Percentiles rank a stretch among this genome's conserved stretches.
Evolutionary conservation across 2,888 invertebrate genomes (phyloP).

Genomic region (Syritta pipiens): DNA sequence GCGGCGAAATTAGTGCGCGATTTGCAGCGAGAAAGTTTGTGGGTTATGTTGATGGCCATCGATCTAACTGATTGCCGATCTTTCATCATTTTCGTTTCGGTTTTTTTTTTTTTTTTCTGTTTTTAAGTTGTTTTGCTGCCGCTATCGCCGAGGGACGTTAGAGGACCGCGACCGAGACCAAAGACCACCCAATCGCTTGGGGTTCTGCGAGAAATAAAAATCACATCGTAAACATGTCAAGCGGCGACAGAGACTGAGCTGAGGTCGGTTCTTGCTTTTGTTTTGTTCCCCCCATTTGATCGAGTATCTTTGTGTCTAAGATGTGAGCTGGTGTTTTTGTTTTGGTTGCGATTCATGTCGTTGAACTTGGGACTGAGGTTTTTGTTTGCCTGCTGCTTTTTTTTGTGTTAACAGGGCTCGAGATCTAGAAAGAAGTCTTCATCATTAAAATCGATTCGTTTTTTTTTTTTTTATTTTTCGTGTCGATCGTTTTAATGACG

Average conservation of each 20-base stretch:
- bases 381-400: background rate
- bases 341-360: conserved; percentile 39
- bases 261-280: background rate
- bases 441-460: conserved; percentile 24
- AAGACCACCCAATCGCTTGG: conserved; percentile 54
- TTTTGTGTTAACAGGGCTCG: conserved; percentile 27
- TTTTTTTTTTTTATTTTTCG: conserved; percentile 9
- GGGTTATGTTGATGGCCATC: conserved; percentile 47
- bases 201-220: conserved; percentile 47
- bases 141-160: conserved; percentile 34
- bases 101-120: conserved; percentile 21
- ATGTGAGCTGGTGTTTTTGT: conserved; percentile 7
- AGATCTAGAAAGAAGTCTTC: conserved; percentile 27
- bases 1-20: conserved; percentile 54
- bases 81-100: conserved; percentile 17
- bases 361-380: conserved; percentile 48
- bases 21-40: conserved; percentile 64
- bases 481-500: too few relatives aligned
- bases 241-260: conserved; percentile 9
- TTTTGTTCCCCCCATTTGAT: too few relatives aligned
- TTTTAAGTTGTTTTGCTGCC: too few relatives aligned
- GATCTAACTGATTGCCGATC: conserved; percentile 42
- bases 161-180: background rate
- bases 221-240: conserved; percentile 67
- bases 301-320: too few relatives aligned